Conservation (phyloP, 2,888 invertebrate genomes). For the Nomada hirtipes region DNA sequence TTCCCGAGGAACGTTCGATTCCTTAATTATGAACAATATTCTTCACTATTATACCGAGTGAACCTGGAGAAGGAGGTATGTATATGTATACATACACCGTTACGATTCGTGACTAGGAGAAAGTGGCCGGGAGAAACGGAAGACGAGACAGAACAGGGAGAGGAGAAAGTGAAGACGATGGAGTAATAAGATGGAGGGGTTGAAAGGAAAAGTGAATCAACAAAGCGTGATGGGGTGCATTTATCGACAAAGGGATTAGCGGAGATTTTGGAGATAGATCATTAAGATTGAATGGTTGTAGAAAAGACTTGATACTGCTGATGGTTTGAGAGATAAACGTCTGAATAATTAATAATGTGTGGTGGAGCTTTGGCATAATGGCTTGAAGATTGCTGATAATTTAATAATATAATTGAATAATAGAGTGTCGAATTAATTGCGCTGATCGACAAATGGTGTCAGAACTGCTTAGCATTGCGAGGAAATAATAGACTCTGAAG, state of each 20-base stretch:
- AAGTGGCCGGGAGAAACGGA: background rate
- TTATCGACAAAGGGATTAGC: background rate
- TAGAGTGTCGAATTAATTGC: slow-evolving; percentile 29
- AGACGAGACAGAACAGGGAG: background rate
- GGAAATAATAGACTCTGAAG: slow-evolving; percentile 21
- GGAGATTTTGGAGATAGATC: slow-evolving; percentile 11
- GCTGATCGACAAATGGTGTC: slow-evolving; percentile 3
- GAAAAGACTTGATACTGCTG: background rate
- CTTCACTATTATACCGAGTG: too few species aligned
- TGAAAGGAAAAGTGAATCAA: slow-evolving; percentile 16
- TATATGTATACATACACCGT: background rate
- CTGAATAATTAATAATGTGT: background rate
- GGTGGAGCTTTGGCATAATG: too few species aligned
- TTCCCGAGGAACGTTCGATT: slow-evolving; percentile 37
- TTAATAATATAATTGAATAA: background rate
- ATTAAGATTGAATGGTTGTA: background rate
- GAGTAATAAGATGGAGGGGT: background rate
- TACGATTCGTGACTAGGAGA: background rate
- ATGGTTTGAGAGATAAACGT: background rate
- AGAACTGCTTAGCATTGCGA: slow-evolving; percentile 7
- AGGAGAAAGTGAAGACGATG: slow-evolving; percentile 5
- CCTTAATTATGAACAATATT: slow-evolving; percentile 44
- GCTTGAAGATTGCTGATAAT: background rate
- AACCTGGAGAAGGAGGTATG: background rate
- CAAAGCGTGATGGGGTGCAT: background rate